These are phyloP conservation scores for Malachius bipustulatus DNA, from an alignment of 2,888 invertebrate species.

Conservation along the genomic window DNA sequence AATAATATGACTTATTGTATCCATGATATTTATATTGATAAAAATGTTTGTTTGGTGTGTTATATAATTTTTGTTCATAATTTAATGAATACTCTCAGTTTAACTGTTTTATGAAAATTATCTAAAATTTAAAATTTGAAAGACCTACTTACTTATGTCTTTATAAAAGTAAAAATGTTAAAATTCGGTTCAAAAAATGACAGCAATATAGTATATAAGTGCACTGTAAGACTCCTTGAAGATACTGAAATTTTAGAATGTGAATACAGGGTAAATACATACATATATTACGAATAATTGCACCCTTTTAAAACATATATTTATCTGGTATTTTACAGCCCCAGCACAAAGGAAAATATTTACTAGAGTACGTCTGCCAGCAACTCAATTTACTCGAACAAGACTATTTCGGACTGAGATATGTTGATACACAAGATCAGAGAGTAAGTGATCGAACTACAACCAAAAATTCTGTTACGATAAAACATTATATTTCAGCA, in stretches of 20 bases:
- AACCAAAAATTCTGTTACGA: conserved; percentile 9
- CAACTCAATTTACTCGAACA: conserved; percentile 83
- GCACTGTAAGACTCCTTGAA: conserved; percentile 78
- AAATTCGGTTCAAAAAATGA: conserved; percentile 52
- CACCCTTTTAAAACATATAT: conserved; percentile 8
- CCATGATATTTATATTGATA: no score
- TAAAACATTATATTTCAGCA: conserved; percentile 52
- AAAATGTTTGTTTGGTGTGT: no score
- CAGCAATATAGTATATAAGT: conserved; percentile 67
- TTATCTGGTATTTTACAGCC: conserved; percentile 47
- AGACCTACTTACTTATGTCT: no score
- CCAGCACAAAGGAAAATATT: conserved; percentile 78
- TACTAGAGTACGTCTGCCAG: conserved; percentile 83
- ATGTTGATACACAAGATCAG: conserved; percentile 79
- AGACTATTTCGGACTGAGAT: conserved; percentile 89
- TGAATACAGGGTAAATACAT: conserved; percentile 66
- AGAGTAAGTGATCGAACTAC: conserved; percentile 49
- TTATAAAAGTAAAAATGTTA: conserved; percentile 38
- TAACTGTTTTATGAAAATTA: no score
- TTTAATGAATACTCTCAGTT: no score
- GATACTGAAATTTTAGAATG: conserved; percentile 86
- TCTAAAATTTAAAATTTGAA: no score
- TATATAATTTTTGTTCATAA: no score
- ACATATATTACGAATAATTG: conserved; percentile 11
- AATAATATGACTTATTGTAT: no score